Base-by-base conservation (phyloP, 2,888 invertebrate species). In the Pammene fasciana region DNA sequence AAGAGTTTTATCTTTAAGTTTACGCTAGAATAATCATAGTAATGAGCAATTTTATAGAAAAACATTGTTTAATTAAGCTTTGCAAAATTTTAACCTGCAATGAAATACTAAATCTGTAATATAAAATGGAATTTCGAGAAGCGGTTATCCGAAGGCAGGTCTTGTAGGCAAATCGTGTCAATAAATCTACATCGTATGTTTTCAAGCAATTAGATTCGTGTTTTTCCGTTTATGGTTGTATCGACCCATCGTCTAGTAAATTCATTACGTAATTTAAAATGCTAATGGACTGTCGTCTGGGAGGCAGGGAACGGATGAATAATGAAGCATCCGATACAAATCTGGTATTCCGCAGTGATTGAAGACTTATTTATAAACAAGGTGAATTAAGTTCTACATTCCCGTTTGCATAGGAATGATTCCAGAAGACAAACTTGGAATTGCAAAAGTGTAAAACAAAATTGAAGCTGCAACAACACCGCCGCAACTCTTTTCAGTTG, bases 211-310 rank as follows among this genome's bases (percentile, higher is more conserved):
- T 71, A 66, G 65, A 65, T 57, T 61, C 65, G 52, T 65, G 67
- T 68, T 61, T 70, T 74, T 68, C 71, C 65, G 65, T 68, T 72
- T 78, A 76, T 76, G 72, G 74, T 74, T 70, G 74, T 74, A 74
- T 77, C 78, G 74, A 77, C 75, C 77, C 79, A 75, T 78, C 79
- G 77, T 76, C 75, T 83, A 82, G 83, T 86, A 86, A 88, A 88
- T 87, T 87, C 87, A 87, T 88, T 87, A 87, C 78, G 84, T 82
- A 82, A 88, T 89, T 87, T 90, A 87, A 89, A 90, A 90, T 90
- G 89, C 85, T 89, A 90, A 90, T 90, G 82, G 80, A 72, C 76
- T 80, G 84, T 82, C 83, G 88, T 86, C 89, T 89, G 86, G 82
- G 78, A 80, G 80, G 79, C 76, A 76, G 75, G 76, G 74, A 79